Evolutionary conservation across 1,140 invertebrate species (phyloP).

Genomic region (Teleogryllus occipitalis): DNA sequence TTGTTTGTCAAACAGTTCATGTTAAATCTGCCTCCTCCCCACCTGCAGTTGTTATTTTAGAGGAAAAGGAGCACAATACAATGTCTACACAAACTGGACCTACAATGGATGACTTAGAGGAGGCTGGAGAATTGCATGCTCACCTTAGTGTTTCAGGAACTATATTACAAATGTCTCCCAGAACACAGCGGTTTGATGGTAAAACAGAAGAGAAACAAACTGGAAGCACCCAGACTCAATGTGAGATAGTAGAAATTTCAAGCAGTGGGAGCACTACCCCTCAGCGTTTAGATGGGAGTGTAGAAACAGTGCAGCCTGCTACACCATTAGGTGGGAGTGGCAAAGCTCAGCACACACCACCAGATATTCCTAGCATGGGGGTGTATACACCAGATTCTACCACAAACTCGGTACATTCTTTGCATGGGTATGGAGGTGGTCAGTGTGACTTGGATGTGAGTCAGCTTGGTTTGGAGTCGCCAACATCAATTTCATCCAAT

Average conservation of each 20-base stretch:
- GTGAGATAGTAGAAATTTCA: conserved; percentile 23
- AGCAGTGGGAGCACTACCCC: conserved; percentile 25
- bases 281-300: conserved; percentile 24
- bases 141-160: neutral
- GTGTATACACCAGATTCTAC: conserved; percentile 77
- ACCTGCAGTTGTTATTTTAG: conserved; percentile 27
- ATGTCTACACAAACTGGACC: conserved; percentile 19
- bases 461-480: conserved; percentile 76
- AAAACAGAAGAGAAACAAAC: conserved; percentile 13
- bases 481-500: conserved; percentile 70
- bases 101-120: neutral
- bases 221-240: conserved; percentile 8
- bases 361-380: conserved; percentile 63
- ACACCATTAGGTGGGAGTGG: conserved; percentile 31
- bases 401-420: conserved; percentile 73
- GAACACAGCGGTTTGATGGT: neutral
- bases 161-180: neutral
- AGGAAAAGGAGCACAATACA: conserved; percentile 29
- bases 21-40: conserved; percentile 15
- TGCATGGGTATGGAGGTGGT: conserved; percentile 63
- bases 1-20: neutral
- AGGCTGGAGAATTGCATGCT: neutral
- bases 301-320: conserved; percentile 27
- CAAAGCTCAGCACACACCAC: conserved; percentile 45
- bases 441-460: conserved; percentile 74